A percentile compares a stretch with the other conserved stretches of the same genome.
These are phyloP conservation scores for Danio jaintianensis DNA, from an alignment of 2,797 vertebrate genomes.

Conservation along the genomic window DNA sequence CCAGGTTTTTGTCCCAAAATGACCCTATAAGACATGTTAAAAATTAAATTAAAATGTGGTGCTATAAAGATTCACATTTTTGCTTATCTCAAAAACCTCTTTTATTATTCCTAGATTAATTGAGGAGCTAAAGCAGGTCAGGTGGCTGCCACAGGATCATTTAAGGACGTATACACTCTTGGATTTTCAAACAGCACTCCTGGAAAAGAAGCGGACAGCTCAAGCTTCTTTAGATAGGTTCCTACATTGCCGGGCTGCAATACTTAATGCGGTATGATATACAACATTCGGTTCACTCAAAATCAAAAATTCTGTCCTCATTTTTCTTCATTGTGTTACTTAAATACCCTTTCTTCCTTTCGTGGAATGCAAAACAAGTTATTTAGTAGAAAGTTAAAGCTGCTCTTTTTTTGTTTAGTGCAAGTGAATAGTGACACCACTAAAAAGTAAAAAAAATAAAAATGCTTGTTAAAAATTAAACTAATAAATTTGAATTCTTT, in stretches of 20 bases:
- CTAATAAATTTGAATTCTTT: no score
- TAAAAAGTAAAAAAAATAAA: no score
- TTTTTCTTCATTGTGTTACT: not conserved
- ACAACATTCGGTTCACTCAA: not conserved
- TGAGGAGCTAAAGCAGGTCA: slow-evolving; percentile 76
- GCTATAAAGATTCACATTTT: not conserved
- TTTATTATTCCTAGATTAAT: slow-evolving; percentile 72
- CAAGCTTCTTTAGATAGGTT: slow-evolving; percentile 70
- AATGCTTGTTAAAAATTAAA: no score
- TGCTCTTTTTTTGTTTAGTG: not conserved
- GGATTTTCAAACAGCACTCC: slow-evolving; percentile 73
- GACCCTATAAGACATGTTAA: not conserved
- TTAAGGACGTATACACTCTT: slow-evolving; percentile 70
- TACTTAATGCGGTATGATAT: slow-evolving; percentile 75
- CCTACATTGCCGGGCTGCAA: slow-evolving; percentile 65
- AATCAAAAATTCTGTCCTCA: not conserved
- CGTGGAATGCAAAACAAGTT: not conserved
- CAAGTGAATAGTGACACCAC: not conserved
- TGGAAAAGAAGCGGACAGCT: slow-evolving; percentile 64
- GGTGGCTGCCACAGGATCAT: slow-evolving; percentile 75
- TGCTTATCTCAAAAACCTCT: not conserved
- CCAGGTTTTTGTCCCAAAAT: slow-evolving; percentile 67
- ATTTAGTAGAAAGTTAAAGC: not conserved
- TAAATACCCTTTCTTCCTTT: not conserved
- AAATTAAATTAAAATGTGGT: not conserved